Percentiles rank a stretch among this genome's conserved stretches.
phyloP scores from a whole-genome alignment of 2,797 vertebrate species.

The Parotocinclus haroldoi region DNA sequence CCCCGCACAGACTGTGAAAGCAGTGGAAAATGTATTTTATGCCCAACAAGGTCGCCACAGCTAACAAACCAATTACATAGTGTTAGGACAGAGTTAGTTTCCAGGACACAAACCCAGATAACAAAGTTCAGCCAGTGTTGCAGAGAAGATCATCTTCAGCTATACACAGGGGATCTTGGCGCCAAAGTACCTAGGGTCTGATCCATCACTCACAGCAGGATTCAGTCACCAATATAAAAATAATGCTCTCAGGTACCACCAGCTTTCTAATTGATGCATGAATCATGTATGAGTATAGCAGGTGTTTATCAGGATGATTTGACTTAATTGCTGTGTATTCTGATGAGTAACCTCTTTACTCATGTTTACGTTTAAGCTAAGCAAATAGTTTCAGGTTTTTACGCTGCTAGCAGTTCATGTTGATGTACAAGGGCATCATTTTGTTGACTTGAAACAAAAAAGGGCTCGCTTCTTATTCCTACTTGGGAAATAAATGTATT shows the following conservation, averaged over 20 bases:
- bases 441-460: slow-evolving; percentile 10
- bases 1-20: slow-evolving; percentile 54
- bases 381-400: slow-evolving; percentile 8
- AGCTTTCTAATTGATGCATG: too few relatives aligned
- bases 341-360: neutral
- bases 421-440: slow-evolving; percentile 4
- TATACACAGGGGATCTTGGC: neutral
- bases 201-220: neutral
- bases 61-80: slow-evolving; percentile 28
- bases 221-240: too few relatives aligned
- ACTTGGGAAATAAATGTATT: neutral
- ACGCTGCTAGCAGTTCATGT: neutral
- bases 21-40: slow-evolving; percentile 61
- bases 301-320: neutral
- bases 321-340: slow-evolving; percentile 1
- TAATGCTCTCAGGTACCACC: too few relatives aligned
- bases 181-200: neutral
- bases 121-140: neutral
- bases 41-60: slow-evolving; percentile 62
- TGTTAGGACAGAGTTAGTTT: slow-evolving; percentile 2
- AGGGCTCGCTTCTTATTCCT: slow-evolving; percentile 3
- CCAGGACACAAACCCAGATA: slow-evolving; percentile 4
- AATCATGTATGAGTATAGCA: too few relatives aligned
- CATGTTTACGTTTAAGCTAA: slow-evolving; percentile 4
- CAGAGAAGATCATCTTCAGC: neutral